Conservation (phyloP, 1,140 invertebrate genomes). For the Colletes latitarsis region DNA sequence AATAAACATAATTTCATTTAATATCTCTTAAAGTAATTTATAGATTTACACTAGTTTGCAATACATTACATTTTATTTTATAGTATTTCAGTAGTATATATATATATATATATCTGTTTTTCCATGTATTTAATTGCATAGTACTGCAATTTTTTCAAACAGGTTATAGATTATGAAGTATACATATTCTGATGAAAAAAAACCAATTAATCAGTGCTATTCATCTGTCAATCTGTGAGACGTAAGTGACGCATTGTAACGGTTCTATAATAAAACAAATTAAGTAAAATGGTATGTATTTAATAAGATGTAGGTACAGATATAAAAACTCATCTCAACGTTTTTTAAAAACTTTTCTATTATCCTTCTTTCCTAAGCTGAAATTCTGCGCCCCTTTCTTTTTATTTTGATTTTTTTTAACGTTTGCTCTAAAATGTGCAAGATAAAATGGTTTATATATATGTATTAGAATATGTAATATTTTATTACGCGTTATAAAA, state of each 20-base stretch:
- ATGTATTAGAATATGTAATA: constrained; percentile 9
- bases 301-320: constrained; percentile 52
- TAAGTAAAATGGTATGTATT: constrained; percentile 58
- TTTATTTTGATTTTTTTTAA: constrained; percentile 68
- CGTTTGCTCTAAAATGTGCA: constrained; percentile 68
- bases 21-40: constrained; percentile 8
- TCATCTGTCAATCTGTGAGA: constrained; percentile 71
- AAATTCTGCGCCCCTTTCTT: constrained; percentile 54
- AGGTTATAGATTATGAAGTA: constrained; percentile 60
- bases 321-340: constrained; percentile 42
- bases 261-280: constrained; percentile 77
- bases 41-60: not conserved
- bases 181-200: constrained; percentile 65
- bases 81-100: constrained; percentile 32
- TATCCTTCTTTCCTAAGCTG: constrained; percentile 15
- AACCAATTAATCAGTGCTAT: constrained; percentile 71
- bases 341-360: constrained; percentile 39
- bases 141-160: constrained; percentile 70
- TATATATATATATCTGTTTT: not conserved
- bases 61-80: not conserved
- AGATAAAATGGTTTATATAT: constrained; percentile 19
- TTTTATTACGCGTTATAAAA: not conserved
- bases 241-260: constrained; percentile 74
- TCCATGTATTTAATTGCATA: constrained; percentile 37
- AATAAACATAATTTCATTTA: not conserved